Evolutionary conservation across 2,797 vertebrate genomes (phyloP).

Genomic region (Erethizon dorsatum): DNA sequence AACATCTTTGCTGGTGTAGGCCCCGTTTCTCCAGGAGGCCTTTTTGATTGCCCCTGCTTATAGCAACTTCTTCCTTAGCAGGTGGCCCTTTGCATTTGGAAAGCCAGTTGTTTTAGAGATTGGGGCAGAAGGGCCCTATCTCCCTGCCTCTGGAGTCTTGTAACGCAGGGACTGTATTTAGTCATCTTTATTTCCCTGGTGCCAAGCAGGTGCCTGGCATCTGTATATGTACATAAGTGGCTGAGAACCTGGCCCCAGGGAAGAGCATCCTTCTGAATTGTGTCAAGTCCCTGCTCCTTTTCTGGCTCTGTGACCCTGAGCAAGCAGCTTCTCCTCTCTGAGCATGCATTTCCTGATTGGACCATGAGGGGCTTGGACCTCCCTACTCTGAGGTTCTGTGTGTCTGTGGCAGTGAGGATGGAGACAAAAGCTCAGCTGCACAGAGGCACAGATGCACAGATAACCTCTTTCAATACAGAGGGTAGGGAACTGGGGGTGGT

Average conservation of each 20-base stretch:
- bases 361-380: background rate
- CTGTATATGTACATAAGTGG: background rate
- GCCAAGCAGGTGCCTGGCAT: background rate
- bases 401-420: conserved; percentile 35
- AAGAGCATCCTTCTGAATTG: background rate
- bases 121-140: background rate
- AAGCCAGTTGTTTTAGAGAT: background rate
- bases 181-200: background rate
- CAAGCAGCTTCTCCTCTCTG: background rate
- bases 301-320: background rate
- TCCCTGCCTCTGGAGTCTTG: background rate
- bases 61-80: background rate
- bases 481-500: background rate
- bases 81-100: background rate
- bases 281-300: background rate
- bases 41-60: background rate
- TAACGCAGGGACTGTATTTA: background rate
- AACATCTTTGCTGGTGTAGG: background rate
- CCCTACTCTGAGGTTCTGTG: background rate
- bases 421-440: background rate
- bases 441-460: too few species aligned
- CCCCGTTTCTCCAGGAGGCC: background rate
- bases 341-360: background rate
- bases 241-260: background rate
- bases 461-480: background rate